Evolutionary conservation across 2,797 vertebrate species (phyloP).

Genomic region (Rhinatrema bivittatum): DNA sequence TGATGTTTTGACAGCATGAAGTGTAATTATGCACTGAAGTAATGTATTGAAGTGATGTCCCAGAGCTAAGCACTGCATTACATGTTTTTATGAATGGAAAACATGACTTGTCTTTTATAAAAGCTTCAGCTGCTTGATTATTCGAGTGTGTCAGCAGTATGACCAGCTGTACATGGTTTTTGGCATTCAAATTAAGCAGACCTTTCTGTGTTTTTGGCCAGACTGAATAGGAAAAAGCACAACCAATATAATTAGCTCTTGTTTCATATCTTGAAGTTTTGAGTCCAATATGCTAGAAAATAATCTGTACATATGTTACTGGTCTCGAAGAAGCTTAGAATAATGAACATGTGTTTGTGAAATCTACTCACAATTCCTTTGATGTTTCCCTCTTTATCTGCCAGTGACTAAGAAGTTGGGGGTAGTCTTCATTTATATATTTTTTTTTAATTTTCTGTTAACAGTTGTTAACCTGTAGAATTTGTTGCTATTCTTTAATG

Average conservation of each 20-base stretch:
- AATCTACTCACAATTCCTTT: too few species aligned
- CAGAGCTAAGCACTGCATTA: conserved; percentile 25
- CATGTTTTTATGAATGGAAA: conserved; percentile 26
- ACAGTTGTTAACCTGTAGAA: too few species aligned
- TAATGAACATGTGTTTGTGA: too few species aligned
- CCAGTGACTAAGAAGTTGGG: too few species aligned
- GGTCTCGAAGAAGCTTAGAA: too few species aligned
- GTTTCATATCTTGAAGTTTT: conserved; percentile 21
- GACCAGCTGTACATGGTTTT: conserved; percentile 29
- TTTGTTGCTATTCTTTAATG: too few species aligned
- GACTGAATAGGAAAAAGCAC: too few species aligned
- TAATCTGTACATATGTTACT: too few species aligned
- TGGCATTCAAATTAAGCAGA: conserved; percentile 18
- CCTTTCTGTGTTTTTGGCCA: conserved; percentile 12
- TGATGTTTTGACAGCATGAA: conserved; percentile 15
- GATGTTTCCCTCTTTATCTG: too few species aligned
- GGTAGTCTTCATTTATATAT: too few species aligned
- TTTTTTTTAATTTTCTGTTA: too few species aligned
- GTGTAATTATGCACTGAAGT: conserved; percentile 8
- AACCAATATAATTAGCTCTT: conserved; percentile 8
- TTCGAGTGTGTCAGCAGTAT: conserved; percentile 27
- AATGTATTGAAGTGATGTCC: conserved; percentile 23
- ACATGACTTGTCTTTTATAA: conserved; percentile 9
- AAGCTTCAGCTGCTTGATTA: conserved; percentile 34
- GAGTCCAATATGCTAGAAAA: not conserved